phyloP scores from a whole-genome alignment of 1,140 invertebrate species.

The Calliphora vicina region DNA sequence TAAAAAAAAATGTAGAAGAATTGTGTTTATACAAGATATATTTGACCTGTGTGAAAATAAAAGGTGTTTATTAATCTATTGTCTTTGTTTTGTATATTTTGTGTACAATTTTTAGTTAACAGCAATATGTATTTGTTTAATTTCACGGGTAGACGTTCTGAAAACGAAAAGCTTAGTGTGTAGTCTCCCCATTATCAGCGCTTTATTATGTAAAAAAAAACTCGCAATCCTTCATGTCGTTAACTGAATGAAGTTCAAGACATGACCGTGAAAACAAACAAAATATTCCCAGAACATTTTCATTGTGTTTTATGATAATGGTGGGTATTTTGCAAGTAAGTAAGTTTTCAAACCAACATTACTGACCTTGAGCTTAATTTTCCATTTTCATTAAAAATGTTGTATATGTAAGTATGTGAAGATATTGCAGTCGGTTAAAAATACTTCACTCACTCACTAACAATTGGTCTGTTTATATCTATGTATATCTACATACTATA shows the following conservation, averaged over 20 bases:
- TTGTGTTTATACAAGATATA: too few species aligned
- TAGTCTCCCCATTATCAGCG: background rate
- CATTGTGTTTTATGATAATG: background rate
- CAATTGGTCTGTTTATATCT: background rate
- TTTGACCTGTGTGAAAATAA: too few species aligned
- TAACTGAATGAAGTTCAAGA: background rate
- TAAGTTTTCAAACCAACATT: slow-evolving; percentile 51
- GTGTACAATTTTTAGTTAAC: too few species aligned
- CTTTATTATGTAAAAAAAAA: slow-evolving; percentile 2
- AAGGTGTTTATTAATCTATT: background rate
- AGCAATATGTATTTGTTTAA: background rate
- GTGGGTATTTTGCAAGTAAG: background rate
- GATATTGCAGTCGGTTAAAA: background rate
- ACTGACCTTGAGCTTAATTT: slow-evolving; percentile 57
- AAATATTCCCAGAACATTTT: background rate
- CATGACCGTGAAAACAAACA: background rate
- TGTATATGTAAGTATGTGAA: background rate
- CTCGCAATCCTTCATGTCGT: background rate
- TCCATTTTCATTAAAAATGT: slow-evolving; percentile 43
- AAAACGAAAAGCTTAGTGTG: background rate
- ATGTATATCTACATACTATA: too few species aligned
- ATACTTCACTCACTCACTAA: background rate
- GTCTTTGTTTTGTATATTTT: background rate
- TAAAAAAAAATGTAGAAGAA: too few species aligned
- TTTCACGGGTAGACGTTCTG: background rate